Conservation (phyloP, 37 sponge, comb jelly and placozoan genomes). For the Hormiphora californensis region DNA sequence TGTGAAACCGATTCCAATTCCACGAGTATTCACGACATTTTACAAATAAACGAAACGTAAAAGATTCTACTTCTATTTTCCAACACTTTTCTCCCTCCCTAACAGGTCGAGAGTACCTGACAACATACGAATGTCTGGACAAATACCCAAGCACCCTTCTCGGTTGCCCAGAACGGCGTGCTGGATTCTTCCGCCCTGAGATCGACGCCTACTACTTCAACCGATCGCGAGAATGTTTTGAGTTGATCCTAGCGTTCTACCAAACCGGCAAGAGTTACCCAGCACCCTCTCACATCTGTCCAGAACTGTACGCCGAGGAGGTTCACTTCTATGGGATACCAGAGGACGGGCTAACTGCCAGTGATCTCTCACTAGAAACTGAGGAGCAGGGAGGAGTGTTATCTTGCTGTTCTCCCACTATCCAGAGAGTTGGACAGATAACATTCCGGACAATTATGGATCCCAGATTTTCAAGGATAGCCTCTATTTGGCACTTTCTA, state of each 20-base stretch:
- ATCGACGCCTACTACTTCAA: constrained; percentile 23
- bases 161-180: background rate
- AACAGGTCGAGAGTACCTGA: background rate
- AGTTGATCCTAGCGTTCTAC: background rate
- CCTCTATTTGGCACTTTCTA: background rate
- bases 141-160: background rate
- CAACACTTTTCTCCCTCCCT: background rate
- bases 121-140: constrained; percentile 21
- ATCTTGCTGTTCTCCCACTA: background rate
- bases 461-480: background rate
- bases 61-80: background rate
- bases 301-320: background rate
- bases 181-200: background rate
- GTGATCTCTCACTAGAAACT: background rate
- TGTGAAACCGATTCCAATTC: too few relatives aligned
- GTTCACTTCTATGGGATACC: background rate
- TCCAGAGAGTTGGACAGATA: background rate
- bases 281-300: background rate
- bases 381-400: background rate
- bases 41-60: too few relatives aligned
- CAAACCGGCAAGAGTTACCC: background rate
- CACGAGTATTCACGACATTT: too few relatives aligned
- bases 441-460: background rate
- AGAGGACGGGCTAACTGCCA: constrained; percentile 3
- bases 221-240: background rate